Evolutionary conservation across 2,888 invertebrate species (phyloP).

Genomic region (Plagiodera versicolora): DNA sequence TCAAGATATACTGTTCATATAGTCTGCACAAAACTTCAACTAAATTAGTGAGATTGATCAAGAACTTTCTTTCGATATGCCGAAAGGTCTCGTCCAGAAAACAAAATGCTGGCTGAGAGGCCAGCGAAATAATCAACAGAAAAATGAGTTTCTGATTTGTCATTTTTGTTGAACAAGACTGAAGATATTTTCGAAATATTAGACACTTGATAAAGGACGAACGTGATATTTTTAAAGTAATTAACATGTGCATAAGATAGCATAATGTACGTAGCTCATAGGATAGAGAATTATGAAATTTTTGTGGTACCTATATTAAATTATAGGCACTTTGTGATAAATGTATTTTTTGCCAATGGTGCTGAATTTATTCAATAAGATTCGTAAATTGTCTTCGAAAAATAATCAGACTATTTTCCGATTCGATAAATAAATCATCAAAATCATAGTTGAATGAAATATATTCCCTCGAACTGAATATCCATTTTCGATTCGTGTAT

Average conservation of each 20-base stretch:
- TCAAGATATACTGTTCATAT: slow-evolving; percentile 12
- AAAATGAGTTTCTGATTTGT: not conserved
- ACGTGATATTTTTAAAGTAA: not conserved
- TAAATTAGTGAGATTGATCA: not conserved
- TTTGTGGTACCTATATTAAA: not conserved
- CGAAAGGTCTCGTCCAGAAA: not conserved
- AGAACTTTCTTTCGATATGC: not conserved
- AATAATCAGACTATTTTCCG: too few relatives aligned
- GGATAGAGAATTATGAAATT: not conserved
- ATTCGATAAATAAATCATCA: too few relatives aligned
- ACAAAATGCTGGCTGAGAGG: not conserved
- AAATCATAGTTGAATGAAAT: too few relatives aligned
- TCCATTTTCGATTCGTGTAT: too few relatives aligned
- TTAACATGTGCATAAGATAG: not conserved
- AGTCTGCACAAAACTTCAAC: not conserved
- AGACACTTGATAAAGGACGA: not conserved
- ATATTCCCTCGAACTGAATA: too few relatives aligned
- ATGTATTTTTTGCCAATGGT: too few relatives aligned
- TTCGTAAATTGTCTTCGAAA: too few relatives aligned
- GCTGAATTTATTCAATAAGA: too few relatives aligned
- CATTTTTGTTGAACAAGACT: not conserved
- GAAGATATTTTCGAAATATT: not conserved
- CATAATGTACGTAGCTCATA: not conserved
- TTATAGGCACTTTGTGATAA: not conserved
- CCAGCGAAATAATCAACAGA: not conserved